Conservation (phyloP, 30 jellyfish, hydroid and myxozoan species). For the Morbakka virulenta region DNA sequence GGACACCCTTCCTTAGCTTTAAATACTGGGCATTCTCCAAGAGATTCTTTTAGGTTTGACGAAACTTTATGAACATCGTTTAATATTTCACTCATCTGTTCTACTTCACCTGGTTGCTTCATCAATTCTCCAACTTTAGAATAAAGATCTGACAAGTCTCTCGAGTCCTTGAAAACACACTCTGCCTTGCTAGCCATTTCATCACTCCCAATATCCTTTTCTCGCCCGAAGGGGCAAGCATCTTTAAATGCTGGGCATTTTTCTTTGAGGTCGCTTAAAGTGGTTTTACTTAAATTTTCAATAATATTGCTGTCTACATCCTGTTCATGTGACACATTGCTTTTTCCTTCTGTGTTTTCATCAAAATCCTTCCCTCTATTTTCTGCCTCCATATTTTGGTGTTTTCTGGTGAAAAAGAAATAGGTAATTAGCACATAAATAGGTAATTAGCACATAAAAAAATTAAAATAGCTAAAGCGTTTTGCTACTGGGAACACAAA, state of each 20-base stretch:
- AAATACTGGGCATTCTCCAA: conserved; percentile 81
- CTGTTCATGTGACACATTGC: no score
- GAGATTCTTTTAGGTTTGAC: conserved; percentile 30
- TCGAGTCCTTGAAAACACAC: conserved; percentile 54
- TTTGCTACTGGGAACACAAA: no score
- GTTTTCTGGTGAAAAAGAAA: no score
- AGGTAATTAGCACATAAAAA: no score
- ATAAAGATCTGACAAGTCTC: conserved; percentile 43
- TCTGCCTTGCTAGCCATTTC: conserved; percentile 41
- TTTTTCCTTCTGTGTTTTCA: no score
- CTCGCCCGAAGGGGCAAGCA: conserved; percentile 66
- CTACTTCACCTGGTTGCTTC: conserved; percentile 33
- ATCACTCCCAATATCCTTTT: conserved; percentile 30
- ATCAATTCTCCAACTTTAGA: conserved; percentile 43
- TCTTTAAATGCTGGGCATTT: conserved; percentile 73
- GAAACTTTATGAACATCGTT: conserved; percentile 60
- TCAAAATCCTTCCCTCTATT: no score
- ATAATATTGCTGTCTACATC: no score
- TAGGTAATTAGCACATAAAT: no score
- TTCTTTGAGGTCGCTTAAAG: conserved; percentile 31
- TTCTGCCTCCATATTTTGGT: no score
- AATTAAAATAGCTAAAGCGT: no score
- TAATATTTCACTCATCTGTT: conserved; percentile 45
- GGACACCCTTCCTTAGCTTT: conserved; percentile 55
- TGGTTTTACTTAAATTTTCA: no score